phyloP scores from a whole-genome alignment of 35 echinoderm and acorn worm genomes.

The Amphiura filiformis region DNA sequence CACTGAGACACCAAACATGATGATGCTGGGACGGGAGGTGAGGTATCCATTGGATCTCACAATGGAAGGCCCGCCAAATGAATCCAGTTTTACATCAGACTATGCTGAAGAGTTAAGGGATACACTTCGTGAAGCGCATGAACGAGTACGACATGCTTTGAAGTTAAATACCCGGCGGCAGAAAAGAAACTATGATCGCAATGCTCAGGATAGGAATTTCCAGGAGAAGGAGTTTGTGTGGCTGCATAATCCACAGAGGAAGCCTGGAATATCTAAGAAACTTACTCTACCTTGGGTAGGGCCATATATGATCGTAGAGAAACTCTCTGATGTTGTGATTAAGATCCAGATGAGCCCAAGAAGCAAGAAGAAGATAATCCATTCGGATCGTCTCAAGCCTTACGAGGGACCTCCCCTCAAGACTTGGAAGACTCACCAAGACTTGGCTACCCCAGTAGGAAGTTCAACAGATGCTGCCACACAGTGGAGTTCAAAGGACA shows the following conservation, averaged over 20 bases:
- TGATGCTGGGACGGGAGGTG: conserved; percentile 46
- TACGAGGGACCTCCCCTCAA: conserved; percentile 12
- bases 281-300: conserved; percentile 19
- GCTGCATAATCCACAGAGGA: conserved; percentile 22
- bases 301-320: conserved; percentile 15
- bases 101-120: conserved; percentile 4
- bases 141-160: conserved; percentile 11
- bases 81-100: background rate
- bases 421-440: background rate
- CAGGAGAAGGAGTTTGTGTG: conserved; percentile 23
- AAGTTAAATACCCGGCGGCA: conserved; percentile 7
- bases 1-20: conserved; percentile 55
- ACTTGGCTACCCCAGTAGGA: background rate
- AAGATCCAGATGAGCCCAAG: conserved; percentile 23
- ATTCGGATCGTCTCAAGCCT: conserved; percentile 36
- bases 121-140: background rate
- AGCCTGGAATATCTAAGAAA: conserved; percentile 17
- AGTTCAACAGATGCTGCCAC: too few relatives aligned
- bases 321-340: conserved; percentile 45
- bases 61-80: background rate
- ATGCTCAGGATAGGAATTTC: background rate
- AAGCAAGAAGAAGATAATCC: conserved; percentile 16
- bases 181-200: conserved; percentile 30
- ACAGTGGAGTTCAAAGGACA: too few relatives aligned
- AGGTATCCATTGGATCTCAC: conserved; percentile 35